Evolutionary conservation across 2,888 invertebrate species (phyloP).

Genomic region (Macaria liturata): DNA sequence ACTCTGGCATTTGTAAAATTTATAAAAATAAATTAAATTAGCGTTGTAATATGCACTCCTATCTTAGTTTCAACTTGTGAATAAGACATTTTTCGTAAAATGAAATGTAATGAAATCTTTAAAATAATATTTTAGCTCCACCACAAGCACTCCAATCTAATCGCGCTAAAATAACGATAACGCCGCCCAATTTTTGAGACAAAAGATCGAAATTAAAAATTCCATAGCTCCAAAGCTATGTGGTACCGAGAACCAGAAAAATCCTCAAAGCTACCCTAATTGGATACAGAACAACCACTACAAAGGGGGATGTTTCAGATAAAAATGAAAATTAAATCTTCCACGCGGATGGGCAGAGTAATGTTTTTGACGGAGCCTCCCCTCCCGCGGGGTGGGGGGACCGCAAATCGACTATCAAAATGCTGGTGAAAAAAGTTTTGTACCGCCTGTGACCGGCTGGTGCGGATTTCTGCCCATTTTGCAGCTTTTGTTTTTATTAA

Average conservation of each 20-base stretch:
- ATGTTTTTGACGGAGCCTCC: conserved; percentile 80
- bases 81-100: no score
- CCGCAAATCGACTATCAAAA: conserved; percentile 82
- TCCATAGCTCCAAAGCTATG: conserved; percentile 72
- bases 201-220: conserved; percentile 74
- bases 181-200: conserved; percentile 24
- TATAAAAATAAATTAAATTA: no score
- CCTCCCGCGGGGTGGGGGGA: conserved; percentile 41
- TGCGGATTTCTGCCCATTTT: conserved; percentile 56
- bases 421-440: conserved; percentile 71
- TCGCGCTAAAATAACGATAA: no score
- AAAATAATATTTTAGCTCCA: no score
- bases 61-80: no score
- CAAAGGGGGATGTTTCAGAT: conserved; percentile 84
- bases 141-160: no score
- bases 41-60: no score
- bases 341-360: conserved; percentile 81
- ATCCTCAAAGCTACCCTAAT: conserved; percentile 80
- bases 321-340: conserved; percentile 85
- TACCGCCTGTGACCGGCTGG: conserved; percentile 69
- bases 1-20: no score
- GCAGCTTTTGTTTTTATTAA: conserved; percentile 53
- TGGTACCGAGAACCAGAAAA: conserved; percentile 63
- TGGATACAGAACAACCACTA: conserved; percentile 81
- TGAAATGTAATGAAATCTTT: no score